Evolutionary conservation across 1,140 invertebrate species (phyloP), one percentile per base, ranked within the genome.

Genomic region (Heliconius himera): DNA sequence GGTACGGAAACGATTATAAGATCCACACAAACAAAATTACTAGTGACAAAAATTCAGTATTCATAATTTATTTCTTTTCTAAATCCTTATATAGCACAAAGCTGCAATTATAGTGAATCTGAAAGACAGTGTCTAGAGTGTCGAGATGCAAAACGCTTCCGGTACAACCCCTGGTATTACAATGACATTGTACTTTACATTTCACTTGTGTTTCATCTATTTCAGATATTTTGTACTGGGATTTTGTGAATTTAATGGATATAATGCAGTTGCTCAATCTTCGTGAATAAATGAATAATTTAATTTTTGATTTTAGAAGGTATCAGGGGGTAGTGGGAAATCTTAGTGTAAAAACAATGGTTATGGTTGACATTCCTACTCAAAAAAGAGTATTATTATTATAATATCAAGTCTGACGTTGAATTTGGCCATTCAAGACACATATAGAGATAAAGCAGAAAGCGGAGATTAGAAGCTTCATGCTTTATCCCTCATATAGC

Each of bases 111-210:
- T 66, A 13, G 26, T 29, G 22, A 29, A 29, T 66, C 26, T 66
- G 13, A 66, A 66, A 66, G 60, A 26, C 60, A 66, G 60, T 66
- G 60, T 66, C 5, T 26, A 60, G 3, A 66, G 60, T 66, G 60
- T 66, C 60, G 60, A 66, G 60, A 66, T 66, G 60, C 60, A 66
- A 66, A 66, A 66, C 60, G 13, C 26, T 66, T 66, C 60, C 60
- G 60, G 22, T 29, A 16, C 22, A 11, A 66, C 1, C 11, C 11
- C 26, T 66, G 22, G 60, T 29, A 2, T 66, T 66, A 66, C 60
- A 66, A 66, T 66, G 60, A 29, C 60, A 66, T 66, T 6, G 60
- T 66, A 66, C 26, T 29, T 66, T 66, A 66, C 26, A 29, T 66
- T 26, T 29, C 13, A 66, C 60, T 29, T 66, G 26, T 66, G 54